Evolutionary conservation across 2,797 vertebrate genomes (phyloP).

Genomic region (Enteromius mattozi): DNA sequence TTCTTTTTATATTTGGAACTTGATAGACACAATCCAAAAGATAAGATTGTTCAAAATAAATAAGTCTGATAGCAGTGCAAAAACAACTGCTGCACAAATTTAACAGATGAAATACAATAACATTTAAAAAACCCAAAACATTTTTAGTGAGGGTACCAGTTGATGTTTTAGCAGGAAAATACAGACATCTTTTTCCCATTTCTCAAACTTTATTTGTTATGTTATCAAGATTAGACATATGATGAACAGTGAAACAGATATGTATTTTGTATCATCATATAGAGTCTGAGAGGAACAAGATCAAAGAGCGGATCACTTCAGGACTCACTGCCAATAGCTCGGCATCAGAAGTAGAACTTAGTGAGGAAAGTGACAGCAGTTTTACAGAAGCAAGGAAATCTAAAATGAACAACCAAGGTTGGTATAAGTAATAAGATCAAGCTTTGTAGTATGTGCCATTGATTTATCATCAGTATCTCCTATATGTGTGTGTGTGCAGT

Average conservation of each 20-base stretch:
- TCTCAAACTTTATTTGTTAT: conserved; percentile 1
- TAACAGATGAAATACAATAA: background rate
- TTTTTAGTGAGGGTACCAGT: background rate
- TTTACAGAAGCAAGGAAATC: conserved; percentile 35
- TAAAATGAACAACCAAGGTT: conserved; percentile 27
- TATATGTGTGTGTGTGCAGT: background rate
- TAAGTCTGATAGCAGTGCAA: background rate
- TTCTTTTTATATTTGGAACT: background rate
- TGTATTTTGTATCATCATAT: conserved; percentile 8
- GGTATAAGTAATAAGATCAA: background rate
- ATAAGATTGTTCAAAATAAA: background rate
- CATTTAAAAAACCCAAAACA: background rate
- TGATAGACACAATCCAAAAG: background rate
- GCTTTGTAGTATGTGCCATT: background rate
- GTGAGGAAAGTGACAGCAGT: conserved; percentile 77
- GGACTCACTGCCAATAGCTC: conserved; percentile 45
- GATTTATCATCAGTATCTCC: background rate
- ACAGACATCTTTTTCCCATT: background rate
- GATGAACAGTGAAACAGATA: conserved; percentile 61
- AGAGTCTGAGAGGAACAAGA: conserved; percentile 57
- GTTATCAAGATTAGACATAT: conserved; percentile 53
- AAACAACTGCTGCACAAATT: background rate
- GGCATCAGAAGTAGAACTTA: conserved; percentile 77
- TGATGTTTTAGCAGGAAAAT: background rate
- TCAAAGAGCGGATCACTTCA: conserved; percentile 71